These are phyloP conservation scores for Lamellibrachia satsuma DNA, from an alignment of 2,888 invertebrate genomes.

Conservation along the genomic window DNA sequence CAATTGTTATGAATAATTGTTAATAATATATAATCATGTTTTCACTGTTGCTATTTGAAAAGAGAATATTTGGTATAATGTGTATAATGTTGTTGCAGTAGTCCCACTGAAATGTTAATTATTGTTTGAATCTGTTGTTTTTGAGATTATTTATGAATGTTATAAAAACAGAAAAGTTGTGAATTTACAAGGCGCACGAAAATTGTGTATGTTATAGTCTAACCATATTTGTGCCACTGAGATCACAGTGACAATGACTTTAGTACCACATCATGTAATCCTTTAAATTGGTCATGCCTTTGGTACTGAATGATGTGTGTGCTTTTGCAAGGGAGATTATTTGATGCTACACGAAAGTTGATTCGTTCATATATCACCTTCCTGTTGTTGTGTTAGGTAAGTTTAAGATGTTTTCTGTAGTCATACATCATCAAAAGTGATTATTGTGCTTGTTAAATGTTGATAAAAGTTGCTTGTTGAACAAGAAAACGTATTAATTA, in stretches of 20 bases:
- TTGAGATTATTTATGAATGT: constrained; percentile 8
- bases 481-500: neutral
- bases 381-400: neutral
- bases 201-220: neutral
- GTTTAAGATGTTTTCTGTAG: neutral
- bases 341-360: neutral
- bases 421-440: neutral
- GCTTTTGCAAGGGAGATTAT: neutral
- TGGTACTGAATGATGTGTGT: neutral
- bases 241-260: neutral
- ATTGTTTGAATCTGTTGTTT: neutral
- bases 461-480: neutral
- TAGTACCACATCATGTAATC: neutral
- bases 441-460: neutral
- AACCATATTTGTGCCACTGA: neutral
- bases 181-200: neutral
- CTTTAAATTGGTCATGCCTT: neutral
- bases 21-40: constrained; percentile 13
- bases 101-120: neutral
- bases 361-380: neutral
- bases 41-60: neutral
- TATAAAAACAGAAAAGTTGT: neutral
- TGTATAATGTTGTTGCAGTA: neutral
- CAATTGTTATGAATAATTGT: neutral
- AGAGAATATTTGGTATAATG: neutral